phyloP scores from a whole-genome alignment of 2,888 invertebrate genomes.

The Caenorhabditis zanzibari region DNA sequence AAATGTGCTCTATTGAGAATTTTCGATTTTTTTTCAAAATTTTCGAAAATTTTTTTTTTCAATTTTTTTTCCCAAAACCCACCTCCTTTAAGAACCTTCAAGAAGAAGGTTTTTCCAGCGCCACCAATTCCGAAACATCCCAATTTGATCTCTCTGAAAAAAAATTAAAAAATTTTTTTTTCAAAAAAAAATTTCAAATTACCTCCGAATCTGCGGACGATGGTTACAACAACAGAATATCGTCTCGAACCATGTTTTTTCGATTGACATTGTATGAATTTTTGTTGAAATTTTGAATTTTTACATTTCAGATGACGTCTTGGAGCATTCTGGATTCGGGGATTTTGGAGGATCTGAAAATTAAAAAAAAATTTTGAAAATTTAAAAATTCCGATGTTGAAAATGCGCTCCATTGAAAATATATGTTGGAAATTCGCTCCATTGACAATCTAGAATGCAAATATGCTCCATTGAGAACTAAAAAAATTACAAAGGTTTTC shows the following conservation, averaged over 20 bases:
- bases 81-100: constrained; percentile 81
- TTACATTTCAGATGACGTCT: background rate
- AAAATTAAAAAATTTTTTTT: background rate
- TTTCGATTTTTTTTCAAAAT: background rate
- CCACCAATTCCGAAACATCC: constrained; percentile 78
- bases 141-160: constrained; percentile 68
- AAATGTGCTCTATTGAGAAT: background rate
- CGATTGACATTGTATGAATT: constrained; percentile 5
- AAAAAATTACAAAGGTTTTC: too few species aligned
- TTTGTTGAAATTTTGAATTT: background rate
- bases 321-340: too few species aligned
- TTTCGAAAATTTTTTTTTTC: background rate
- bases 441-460: too few species aligned
- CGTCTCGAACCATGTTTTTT: constrained; percentile 49
- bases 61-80: background rate
- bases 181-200: constrained; percentile 1
- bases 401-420: too few species aligned
- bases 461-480: too few species aligned
- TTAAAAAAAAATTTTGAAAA: background rate
- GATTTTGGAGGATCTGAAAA: background rate
- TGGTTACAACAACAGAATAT: constrained; percentile 51
- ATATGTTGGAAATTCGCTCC: too few species aligned
- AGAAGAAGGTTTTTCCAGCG: constrained; percentile 79
- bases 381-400: too few species aligned
- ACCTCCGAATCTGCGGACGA: constrained; percentile 16